Evolutionary conservation across 2,888 invertebrate genomes (phyloP), one percentile per base, ranked within the genome.

Genomic region (Parapristionchus giblindavisi): DNA sequence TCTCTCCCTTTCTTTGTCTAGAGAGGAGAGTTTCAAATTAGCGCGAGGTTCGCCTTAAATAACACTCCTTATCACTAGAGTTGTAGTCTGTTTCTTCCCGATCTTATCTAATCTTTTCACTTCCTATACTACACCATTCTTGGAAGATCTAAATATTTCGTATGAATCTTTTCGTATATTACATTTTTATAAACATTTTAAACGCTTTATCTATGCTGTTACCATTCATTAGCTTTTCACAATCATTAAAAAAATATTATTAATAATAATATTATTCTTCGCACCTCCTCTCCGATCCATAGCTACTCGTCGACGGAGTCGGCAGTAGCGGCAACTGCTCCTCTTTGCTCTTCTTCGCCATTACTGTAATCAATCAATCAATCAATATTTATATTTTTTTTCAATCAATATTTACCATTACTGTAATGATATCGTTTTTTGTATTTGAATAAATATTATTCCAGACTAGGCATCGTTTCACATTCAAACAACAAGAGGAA

Each of bases 271-370:
- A 56, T 56, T 24, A 56, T 11, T 56, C 56, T 8, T 8, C 48
- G 11, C 17, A 60, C 43, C 48, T 52, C 60, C 51, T 38, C 2
- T 61, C 73, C 17, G 73, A 73, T 60, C 73, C 73, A 61, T 73
- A 73, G 61, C 60, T 73, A 32, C 73, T 73, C 24, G 73, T 73
- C 40, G 73, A 73, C 3, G 73, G 73, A 3, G 73, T 73, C 2
- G 61, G 61, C 29, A 73, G 73, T 51, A 73, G 61, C 34, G 73
- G 73, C 43, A 48, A 29, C 48, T 60, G 40, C 61, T 73, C 73
- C 32, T 61, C 61, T 24, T 27, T 51, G 71, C 40, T 29, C 54
- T 58, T 71, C 58, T 58, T 71, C n/a, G 8, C 58, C 71, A 58
- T 54, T 40, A 40, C 48, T 17, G 27, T 3, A 17, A 48, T 8